Conservation (phyloP, 2,797 vertebrate genomes). For the Eupleurogrammus muticus region DNA sequence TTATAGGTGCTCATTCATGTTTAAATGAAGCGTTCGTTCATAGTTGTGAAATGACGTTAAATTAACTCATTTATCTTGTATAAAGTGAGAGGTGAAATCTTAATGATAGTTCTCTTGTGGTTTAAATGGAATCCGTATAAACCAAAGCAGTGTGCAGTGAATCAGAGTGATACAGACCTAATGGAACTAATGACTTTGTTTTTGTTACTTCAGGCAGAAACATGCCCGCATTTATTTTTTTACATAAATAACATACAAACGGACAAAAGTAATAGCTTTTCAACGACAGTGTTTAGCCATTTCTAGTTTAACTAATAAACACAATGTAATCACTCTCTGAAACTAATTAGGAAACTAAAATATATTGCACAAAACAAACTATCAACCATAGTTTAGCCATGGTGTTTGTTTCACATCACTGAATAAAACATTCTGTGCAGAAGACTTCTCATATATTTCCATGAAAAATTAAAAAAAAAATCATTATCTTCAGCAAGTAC, state of each 20-base stretch:
- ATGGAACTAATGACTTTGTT: slow-evolving; percentile 67
- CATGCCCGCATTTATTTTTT: not conserved
- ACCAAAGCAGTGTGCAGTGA: slow-evolving; percentile 11
- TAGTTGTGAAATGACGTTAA: slow-evolving; percentile 21
- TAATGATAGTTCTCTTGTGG: slow-evolving; percentile 22
- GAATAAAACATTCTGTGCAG: not conserved
- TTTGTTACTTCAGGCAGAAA: slow-evolving; percentile 40
- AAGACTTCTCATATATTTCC: not conserved
- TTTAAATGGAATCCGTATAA: slow-evolving; percentile 39
- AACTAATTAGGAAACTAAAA: not conserved
- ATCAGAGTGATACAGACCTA: slow-evolving; percentile 37
- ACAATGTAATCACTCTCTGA: not conserved
- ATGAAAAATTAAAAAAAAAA: no score
- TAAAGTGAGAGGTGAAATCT: slow-evolving; percentile 17
- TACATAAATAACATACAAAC: slow-evolving; percentile 6
- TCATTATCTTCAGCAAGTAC: not conserved
- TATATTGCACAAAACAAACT: not conserved
- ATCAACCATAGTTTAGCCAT: not conserved
- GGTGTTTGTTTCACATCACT: not conserved
- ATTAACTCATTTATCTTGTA: slow-evolving; percentile 16
- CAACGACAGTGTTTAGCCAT: not conserved
- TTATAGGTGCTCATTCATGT: not conserved
- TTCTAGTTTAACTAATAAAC: not conserved
- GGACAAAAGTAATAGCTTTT: not conserved
- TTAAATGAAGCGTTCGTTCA: not conserved